Evolutionary conservation across 2,888 invertebrate species (phyloP).

Genomic region (Nomada ruficornis): DNA sequence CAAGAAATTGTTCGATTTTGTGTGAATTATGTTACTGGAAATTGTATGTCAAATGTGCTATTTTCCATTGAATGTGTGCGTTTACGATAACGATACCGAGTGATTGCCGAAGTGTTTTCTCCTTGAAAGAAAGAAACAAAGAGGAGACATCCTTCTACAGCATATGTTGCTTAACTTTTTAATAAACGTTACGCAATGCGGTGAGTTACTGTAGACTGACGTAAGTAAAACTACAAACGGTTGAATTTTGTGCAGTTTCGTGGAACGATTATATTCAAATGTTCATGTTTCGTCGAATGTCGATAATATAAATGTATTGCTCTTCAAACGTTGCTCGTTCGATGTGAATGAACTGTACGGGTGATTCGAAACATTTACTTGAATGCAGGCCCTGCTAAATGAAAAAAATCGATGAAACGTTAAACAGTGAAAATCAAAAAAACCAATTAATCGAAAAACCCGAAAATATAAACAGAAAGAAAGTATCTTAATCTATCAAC

Average conservation of each 20-base stretch:
- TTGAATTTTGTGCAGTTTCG: neutral
- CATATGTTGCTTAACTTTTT: neutral
- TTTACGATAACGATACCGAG: neutral
- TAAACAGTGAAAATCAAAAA: no score
- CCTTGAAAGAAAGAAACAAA: neutral
- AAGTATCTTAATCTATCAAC: neutral
- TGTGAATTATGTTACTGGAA: neutral
- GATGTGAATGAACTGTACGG: no score
- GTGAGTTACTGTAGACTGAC: neutral
- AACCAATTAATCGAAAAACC: no score
- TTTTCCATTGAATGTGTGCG: no score
- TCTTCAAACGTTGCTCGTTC: no score
- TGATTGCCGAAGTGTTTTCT: neutral
- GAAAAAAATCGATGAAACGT: no score
- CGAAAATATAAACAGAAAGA: neutral
- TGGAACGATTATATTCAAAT: neutral
- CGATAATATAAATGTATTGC: neutral
- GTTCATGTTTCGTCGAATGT: no score
- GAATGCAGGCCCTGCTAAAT: no score
- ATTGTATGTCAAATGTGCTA: no score
- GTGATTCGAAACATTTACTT: no score
- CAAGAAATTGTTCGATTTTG: neutral
- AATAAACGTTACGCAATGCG: neutral
- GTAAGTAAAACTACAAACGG: neutral
- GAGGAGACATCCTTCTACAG: neutral